These are phyloP conservation scores for Phylloscopus collybita DNA, from an alignment of 2,797 vertebrate genomes.

Conservation along the genomic window DNA sequence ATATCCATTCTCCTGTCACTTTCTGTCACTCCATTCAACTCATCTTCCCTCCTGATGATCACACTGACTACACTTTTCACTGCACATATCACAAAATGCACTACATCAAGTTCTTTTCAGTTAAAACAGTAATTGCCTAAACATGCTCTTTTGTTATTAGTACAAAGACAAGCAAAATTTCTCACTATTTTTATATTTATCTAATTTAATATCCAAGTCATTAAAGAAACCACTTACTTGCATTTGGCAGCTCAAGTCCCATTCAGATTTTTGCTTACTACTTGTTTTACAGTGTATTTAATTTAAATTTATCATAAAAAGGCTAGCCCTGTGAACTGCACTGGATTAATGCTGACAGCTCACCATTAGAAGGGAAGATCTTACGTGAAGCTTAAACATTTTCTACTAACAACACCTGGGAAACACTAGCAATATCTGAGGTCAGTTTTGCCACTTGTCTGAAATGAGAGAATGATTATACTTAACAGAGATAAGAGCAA, in stretches of 20 bases:
- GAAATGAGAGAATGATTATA: neutral
- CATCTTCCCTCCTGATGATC: neutral
- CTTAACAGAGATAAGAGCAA: neutral
- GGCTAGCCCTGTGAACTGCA: neutral
- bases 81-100: neutral
- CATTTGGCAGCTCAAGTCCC: neutral
- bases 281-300: neutral
- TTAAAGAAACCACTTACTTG: conserved; percentile 9
- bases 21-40: neutral
- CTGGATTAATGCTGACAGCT: neutral
- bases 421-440: neutral
- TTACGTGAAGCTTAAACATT: neutral
- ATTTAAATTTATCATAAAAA: neutral
- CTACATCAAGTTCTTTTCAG: neutral
- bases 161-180: neutral
- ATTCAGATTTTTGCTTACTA: neutral
- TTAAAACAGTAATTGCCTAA: neutral
- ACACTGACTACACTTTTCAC: neutral
- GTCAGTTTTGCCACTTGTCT: neutral
- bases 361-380: neutral
- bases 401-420: neutral
- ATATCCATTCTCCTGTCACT: neutral
- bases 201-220: neutral
- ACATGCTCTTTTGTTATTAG: neutral
- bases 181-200: neutral